phyloP scores from a whole-genome alignment of 2,888 invertebrate species.

The Acronicta psi region DNA sequence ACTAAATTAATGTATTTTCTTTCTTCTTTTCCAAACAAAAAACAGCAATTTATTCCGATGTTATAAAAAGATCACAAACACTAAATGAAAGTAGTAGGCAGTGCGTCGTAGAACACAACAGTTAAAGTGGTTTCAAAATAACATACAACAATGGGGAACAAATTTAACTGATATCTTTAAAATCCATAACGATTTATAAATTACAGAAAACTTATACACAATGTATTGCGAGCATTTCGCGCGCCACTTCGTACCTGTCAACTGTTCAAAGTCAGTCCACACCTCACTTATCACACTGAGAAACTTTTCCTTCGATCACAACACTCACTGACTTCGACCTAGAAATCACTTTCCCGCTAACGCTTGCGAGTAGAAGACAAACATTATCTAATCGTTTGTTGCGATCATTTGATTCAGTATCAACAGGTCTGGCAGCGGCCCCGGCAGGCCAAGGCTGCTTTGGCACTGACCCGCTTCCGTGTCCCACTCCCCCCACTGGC shows the following conservation, averaged over 20 bases:
- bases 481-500: slow-evolving; percentile 44
- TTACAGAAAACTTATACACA: neutral
- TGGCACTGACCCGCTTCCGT: slow-evolving; percentile 79
- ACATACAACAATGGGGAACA: no score
- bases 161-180: no score
- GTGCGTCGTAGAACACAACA: no score
- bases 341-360: slow-evolving; percentile 21
- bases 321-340: slow-evolving; percentile 1
- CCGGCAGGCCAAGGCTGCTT: slow-evolving; percentile 70
- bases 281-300: neutral
- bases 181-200: no score
- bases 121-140: no score
- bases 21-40: no score
- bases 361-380: slow-evolving; percentile 24
- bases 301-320: slow-evolving; percentile 9
- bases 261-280: neutral
- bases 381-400: slow-evolving; percentile 44
- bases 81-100: no score
- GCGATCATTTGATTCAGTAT: slow-evolving; percentile 58
- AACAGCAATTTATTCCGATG: no score
- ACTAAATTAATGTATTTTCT: no score
- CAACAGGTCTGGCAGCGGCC: slow-evolving; percentile 74
- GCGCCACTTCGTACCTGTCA: neutral
- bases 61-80: no score
- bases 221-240: neutral